These are phyloP conservation scores for Mechanitis messenoides DNA, from an alignment of 2,888 invertebrate species.

Conservation along the genomic window DNA sequence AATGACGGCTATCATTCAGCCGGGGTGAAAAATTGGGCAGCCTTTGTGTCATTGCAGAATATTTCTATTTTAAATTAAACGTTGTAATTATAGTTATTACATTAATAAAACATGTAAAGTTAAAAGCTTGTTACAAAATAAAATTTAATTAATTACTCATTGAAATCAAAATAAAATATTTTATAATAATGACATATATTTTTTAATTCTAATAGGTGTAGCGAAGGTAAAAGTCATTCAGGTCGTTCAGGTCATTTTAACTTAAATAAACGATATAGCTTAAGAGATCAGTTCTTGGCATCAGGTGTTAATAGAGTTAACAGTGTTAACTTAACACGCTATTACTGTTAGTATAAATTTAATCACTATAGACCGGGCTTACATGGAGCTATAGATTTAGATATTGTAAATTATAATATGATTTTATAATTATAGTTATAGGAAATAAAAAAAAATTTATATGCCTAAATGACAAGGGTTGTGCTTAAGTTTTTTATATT, in stretches of 20 bases:
- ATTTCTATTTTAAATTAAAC: not conserved
- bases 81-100: too few relatives aligned
- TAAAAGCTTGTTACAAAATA: too few relatives aligned
- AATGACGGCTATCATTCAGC: slow-evolving; percentile 57
- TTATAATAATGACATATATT: not conserved
- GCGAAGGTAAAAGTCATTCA: not conserved
- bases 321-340: slow-evolving; percentile 59
- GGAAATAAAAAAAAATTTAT: too few relatives aligned
- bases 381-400: slow-evolving; percentile 23
- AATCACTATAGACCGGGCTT: slow-evolving; percentile 35
- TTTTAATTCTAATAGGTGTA: not conserved
- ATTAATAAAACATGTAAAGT: too few relatives aligned
- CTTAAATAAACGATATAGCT: not conserved
- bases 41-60: not conserved
- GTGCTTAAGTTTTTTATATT: too few relatives aligned
- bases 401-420: slow-evolving; percentile 7
- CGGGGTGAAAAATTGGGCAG: slow-evolving; percentile 29
- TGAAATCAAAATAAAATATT: too few relatives aligned
- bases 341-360: slow-evolving; percentile 48
- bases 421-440: not conserved
- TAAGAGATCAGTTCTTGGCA: slow-evolving; percentile 33
- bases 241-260: slow-evolving; percentile 1
- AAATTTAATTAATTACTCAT: too few relatives aligned
- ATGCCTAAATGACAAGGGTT: too few relatives aligned
- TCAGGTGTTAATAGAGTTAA: slow-evolving; percentile 52